phyloP scores from a whole-genome alignment of 2,797 vertebrate species.

The Siniperca obscura region DNA sequence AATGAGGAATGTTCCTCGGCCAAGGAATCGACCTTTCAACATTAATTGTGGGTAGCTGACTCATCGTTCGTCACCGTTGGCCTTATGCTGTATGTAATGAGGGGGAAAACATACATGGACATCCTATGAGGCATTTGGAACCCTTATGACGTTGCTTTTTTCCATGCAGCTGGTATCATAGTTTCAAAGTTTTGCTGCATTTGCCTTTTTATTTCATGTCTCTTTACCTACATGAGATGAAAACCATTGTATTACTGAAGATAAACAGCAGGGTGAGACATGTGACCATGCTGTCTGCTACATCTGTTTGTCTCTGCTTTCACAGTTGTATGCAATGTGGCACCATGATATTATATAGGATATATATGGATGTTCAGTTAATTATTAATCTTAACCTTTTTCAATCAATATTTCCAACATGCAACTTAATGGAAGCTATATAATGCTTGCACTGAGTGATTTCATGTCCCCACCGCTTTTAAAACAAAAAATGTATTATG shows the following conservation, averaged over 20 bases:
- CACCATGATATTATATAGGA: background rate
- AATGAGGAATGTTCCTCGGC: constrained; percentile 61
- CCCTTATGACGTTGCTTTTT: too few relatives aligned
- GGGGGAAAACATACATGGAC: background rate
- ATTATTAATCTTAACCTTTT: background rate
- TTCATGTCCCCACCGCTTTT: background rate
- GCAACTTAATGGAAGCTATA: background rate
- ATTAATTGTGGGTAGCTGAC: background rate
- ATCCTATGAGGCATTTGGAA: background rate
- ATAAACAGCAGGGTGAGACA: constrained; percentile 41
- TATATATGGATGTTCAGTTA: background rate
- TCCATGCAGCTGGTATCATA: background rate
- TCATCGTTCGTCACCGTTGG: background rate
- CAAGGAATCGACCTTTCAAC: background rate
- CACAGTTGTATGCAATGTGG: background rate
- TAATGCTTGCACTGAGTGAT: background rate
- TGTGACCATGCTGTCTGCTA: background rate
- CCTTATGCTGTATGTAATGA: background rate
- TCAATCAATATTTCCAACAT: background rate
- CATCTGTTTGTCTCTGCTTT: background rate
- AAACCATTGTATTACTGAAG: background rate
- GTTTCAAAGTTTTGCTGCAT: background rate
- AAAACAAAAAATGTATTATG: too few relatives aligned
- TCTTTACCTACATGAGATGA: too few relatives aligned
- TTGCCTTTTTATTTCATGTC: background rate